phyloP scores from a whole-genome alignment of 2,113 vertebrate genomes.

The Pedionomus torquatus region DNA sequence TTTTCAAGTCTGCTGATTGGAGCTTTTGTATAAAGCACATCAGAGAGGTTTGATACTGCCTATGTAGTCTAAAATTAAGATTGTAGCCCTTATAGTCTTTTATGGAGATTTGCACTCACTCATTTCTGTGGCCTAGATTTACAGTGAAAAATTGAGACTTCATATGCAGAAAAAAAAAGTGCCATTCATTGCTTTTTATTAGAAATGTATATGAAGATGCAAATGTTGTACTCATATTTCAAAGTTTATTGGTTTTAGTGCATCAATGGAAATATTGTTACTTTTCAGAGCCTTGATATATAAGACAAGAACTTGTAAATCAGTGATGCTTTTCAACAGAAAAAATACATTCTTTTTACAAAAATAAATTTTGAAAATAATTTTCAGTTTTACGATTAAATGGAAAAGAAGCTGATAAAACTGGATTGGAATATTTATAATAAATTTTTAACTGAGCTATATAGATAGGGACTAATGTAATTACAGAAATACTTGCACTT shows the following conservation, averaged over 20 bases:
- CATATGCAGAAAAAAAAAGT: neutral
- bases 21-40: neutral
- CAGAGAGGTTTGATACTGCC: neutral
- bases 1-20: slow-evolving; percentile 5
- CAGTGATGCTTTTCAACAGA: neutral
- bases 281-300: neutral
- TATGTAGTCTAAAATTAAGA: slow-evolving; percentile 12
- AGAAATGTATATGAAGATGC: neutral
- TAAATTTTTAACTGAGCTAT: neutral
- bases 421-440: neutral
- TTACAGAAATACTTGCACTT: neutral
- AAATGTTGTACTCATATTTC: neutral
- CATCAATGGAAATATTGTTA: neutral
- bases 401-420: neutral
- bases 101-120: neutral
- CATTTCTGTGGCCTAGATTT: neutral
- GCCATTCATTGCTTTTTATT: neutral
- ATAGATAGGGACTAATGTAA: neutral
- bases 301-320: neutral
- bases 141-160: neutral
- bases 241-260: neutral
- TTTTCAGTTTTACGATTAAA: neutral
- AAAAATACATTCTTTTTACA: neutral
- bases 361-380: neutral
- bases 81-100: neutral